Base-by-base conservation (phyloP, 2,113 vertebrate genomes). In the Lathamus discolor region DNA sequence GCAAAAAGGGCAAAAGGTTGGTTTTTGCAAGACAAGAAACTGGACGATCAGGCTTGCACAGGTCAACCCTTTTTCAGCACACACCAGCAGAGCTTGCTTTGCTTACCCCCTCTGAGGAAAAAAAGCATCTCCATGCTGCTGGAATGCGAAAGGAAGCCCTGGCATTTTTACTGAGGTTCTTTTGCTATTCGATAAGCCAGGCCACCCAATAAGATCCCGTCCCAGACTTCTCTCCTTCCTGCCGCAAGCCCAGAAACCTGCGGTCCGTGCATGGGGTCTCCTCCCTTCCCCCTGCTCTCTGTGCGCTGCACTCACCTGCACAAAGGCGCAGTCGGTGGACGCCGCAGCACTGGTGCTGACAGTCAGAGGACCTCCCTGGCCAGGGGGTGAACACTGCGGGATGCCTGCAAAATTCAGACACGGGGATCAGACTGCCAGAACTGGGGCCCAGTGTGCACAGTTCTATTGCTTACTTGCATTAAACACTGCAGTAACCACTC, bases 321-420 rank as follows among this genome's bases (percentile, higher is more conserved):
- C 98, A 95, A 97, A 97, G 92, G 75, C 96, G 91, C 95, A 97
- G 66, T 95, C 95, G 55, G 97, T 74, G 66, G 96, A 97, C 3
- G 94, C 82, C 10, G 95, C 64, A 70, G 97, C 97, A 59, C 96
- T 66, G 31, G 92, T 93, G 93, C 73, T 76, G n/a, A 90, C 95
- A 83, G 90, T 74, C 44, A 96, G 48, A 51, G 95, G 92, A 11
- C 96, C 48, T 48, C 48, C 48, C 48, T 52, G 27, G 51, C 15
- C 95, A 51, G 97, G 85, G 19, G 96, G 68, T 35, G 93, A 90
- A 73, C 93, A 97, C 41, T 96, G 95, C 29, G 79, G 96, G 31
- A 96, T 93, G 97, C 96, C 93, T 98, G 93, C 95, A 87, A 92
- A 91, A 96, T 43, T 48, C 91, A 97, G 84, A 91, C 39, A 83